phyloP scores from a whole-genome alignment of 2,797 vertebrate species.

The Leptoclinus maculatus region DNA sequence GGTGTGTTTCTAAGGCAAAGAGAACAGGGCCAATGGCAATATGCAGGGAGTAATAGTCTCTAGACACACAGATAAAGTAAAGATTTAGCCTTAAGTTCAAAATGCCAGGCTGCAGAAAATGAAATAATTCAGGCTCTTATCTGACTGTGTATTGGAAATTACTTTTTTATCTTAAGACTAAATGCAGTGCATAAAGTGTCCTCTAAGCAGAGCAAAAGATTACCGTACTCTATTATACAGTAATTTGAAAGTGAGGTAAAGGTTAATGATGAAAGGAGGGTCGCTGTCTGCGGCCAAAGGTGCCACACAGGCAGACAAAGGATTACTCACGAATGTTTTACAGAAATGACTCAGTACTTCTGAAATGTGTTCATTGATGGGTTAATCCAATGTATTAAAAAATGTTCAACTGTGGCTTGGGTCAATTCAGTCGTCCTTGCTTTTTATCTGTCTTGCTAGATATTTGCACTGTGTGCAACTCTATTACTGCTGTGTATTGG shows the following conservation, averaged over 20 bases:
- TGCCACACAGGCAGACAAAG: slow-evolving; percentile 51
- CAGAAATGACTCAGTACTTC: slow-evolving; percentile 54
- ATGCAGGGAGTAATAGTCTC: slow-evolving; percentile 42
- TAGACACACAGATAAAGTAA: slow-evolving; percentile 47
- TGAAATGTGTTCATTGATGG: slow-evolving; percentile 49
- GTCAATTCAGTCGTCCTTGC: background rate
- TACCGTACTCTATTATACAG: slow-evolving; percentile 80
- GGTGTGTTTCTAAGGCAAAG: slow-evolving; percentile 18
- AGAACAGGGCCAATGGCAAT: slow-evolving; percentile 34
- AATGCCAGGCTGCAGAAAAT: slow-evolving; percentile 68
- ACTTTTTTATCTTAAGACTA: slow-evolving; percentile 79
- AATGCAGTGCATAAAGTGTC: slow-evolving; percentile 74
- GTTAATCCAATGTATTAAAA: slow-evolving; percentile 40
- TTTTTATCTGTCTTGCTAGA: background rate
- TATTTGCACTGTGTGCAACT: background rate
- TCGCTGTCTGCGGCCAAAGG: slow-evolving; percentile 67
- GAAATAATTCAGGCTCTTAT: slow-evolving; percentile 69
- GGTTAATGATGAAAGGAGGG: slow-evolving; percentile 82
- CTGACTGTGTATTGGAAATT: slow-evolving; percentile 71
- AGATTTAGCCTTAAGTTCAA: slow-evolving; percentile 67
- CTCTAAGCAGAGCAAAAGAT: slow-evolving; percentile 75
- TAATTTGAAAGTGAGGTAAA: slow-evolving; percentile 81
- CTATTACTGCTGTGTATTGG: background rate
- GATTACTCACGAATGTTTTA: slow-evolving; percentile 68
- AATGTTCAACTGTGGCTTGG: background rate